Conservation (phyloP, 2,888 invertebrate genomes). For the Theristus sp. region DNA sequence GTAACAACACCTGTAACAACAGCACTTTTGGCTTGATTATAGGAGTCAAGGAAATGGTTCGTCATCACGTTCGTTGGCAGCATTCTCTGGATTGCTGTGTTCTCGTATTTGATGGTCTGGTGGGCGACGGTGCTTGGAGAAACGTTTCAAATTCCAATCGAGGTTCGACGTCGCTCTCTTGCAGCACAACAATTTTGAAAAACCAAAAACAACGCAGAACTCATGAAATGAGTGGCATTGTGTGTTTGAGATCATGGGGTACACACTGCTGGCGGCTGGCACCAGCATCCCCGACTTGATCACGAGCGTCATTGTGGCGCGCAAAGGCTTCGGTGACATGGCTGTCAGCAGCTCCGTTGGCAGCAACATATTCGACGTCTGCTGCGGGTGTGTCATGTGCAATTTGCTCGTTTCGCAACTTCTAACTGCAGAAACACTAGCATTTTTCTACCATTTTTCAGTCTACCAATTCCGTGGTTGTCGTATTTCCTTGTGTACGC, state of each 20-base stretch:
- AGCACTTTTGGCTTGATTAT: no score
- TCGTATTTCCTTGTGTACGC: slow-evolving; percentile 60
- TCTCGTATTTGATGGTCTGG: slow-evolving; percentile 98
- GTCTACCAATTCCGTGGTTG: slow-evolving; percentile 92
- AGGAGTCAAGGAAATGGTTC: slow-evolving; percentile 28
- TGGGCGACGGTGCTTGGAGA: slow-evolving; percentile 88
- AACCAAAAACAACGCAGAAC: no score
- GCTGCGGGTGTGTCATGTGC: slow-evolving; percentile 80
- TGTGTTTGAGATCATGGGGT: slow-evolving; percentile 60
- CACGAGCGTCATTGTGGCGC: slow-evolving; percentile 90
- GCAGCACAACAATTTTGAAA: no score
- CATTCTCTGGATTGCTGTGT: slow-evolving; percentile 31
- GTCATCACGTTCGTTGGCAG: slow-evolving; percentile 31
- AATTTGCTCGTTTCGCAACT: no score
- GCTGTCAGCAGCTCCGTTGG: slow-evolving; percentile 96
- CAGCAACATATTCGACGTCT: slow-evolving; percentile 96
- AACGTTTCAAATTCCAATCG: slow-evolving; percentile 68
- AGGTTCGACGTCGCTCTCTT: slow-evolving; percentile 35
- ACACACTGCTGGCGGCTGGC: slow-evolving; percentile 87
- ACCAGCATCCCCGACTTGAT: slow-evolving; percentile 96
- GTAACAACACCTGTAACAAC: slow-evolving; percentile 30
- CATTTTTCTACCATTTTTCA: slow-evolving; percentile 16
- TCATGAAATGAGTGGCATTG: not conserved
- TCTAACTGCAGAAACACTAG: no score
- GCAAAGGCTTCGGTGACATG: slow-evolving; percentile 97